phyloP scores from a whole-genome alignment of 2,888 invertebrate species.

The Meteorus colon region DNA sequence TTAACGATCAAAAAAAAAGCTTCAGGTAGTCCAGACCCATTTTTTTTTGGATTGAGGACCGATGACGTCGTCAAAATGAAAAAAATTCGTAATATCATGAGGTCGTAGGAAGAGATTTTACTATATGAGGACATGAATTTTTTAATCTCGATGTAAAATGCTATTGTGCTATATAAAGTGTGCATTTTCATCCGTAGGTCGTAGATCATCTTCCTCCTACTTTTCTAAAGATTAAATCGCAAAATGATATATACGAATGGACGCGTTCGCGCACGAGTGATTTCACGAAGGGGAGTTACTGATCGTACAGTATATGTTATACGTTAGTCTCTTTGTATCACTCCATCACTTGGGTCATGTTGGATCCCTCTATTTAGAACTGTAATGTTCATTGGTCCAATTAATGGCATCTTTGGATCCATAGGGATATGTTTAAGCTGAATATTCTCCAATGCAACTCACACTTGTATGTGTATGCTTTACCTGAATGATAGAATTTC shows the following conservation, averaged over 20 bases:
- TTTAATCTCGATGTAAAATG: conserved; percentile 1
- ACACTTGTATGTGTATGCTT: too few species aligned
- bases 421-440: not conserved
- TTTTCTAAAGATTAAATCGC: conserved; percentile 35
- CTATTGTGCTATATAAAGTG: not conserved
- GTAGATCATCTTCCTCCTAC: conserved; percentile 31
- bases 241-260: conserved; percentile 15
- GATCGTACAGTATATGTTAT: conserved; percentile 11
- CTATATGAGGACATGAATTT: not conserved
- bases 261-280: conserved; percentile 45
- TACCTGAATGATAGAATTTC: too few species aligned
- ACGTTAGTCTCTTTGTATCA: conserved; percentile 22
- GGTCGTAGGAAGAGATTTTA: too few species aligned
- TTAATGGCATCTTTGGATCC: not conserved
- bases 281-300: conserved; percentile 41
- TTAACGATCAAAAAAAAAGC: too few species aligned
- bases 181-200: conserved; percentile 26
- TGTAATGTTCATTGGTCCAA: conserved; percentile 30
- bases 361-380: not conserved
- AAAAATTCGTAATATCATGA: too few species aligned
- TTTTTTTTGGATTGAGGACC: too few species aligned
- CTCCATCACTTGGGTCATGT: conserved; percentile 14
- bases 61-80: too few species aligned
- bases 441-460: too few species aligned
- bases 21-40: too few species aligned